Conservation (phyloP, 1,140 invertebrate species). For the Drepana arcuata region DNA sequence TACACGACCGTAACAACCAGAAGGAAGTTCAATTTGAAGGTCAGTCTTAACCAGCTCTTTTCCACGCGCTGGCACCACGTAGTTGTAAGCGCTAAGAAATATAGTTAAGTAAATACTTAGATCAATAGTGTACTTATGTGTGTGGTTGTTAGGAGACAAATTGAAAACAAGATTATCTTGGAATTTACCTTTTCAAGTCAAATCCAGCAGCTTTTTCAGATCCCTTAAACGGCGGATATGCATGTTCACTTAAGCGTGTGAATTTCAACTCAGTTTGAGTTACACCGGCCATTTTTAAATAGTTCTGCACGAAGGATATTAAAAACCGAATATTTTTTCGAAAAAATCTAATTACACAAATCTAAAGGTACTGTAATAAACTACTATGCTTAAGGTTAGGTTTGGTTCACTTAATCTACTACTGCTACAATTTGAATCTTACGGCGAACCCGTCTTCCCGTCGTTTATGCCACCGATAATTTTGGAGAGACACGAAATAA, state of each 20-base stretch:
- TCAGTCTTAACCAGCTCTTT: constrained; percentile 94
- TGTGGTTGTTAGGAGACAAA: too few relatives aligned
- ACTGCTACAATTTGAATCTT: too few relatives aligned
- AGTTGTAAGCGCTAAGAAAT: constrained; percentile 87
- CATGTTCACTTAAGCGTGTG: constrained; percentile 84
- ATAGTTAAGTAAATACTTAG: constrained; percentile 9
- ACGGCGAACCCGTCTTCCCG: too few relatives aligned
- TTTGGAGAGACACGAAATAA: too few relatives aligned
- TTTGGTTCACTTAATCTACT: too few relatives aligned
- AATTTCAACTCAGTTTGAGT: constrained; percentile 76
- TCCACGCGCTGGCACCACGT: constrained; percentile 84
- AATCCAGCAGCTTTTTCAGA: constrained; percentile 90
- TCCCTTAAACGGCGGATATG: constrained; percentile 85
- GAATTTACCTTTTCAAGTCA: constrained; percentile 86
- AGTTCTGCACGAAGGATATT: too few relatives aligned
- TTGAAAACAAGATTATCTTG: constrained; percentile 5
- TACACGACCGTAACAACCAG: constrained; percentile 94
- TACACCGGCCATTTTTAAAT: constrained; percentile 66
- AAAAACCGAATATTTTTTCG: too few relatives aligned
- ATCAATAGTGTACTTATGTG: too few relatives aligned
- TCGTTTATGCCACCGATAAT: too few relatives aligned
- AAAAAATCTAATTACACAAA: too few relatives aligned
- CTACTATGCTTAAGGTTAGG: too few relatives aligned
- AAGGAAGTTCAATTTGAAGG: constrained; percentile 88
- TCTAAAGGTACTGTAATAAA: too few relatives aligned